phyloP scores from a whole-genome alignment of 1,140 invertebrate species.

The Babylonia areolata region DNA sequence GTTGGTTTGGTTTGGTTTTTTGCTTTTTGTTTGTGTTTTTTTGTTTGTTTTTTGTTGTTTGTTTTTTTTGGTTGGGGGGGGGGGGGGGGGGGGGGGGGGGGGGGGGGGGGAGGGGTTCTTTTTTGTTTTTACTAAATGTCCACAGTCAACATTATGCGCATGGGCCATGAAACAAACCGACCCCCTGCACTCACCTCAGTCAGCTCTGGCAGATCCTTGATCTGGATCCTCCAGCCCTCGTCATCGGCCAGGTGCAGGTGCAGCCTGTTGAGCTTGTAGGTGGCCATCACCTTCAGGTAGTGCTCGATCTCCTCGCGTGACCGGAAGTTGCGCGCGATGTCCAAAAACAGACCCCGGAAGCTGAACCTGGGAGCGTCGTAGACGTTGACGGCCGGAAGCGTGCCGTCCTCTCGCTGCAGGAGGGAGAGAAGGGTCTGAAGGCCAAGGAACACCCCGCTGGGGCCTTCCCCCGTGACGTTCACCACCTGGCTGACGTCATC shows the following conservation, averaged over 20 bases:
- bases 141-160: no score
- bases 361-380: slow-evolving; percentile 66
- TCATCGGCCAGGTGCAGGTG: slow-evolving; percentile 74
- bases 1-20: no score
- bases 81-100: no score
- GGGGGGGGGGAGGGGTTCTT: no score
- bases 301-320: slow-evolving; percentile 53
- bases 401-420: slow-evolving; percentile 38
- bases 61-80: no score
- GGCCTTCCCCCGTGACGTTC: slow-evolving; percentile 46
- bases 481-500: slow-evolving; percentile 18
- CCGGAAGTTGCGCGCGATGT: slow-evolving; percentile 71
- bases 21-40: no score
- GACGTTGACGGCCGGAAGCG: slow-evolving; percentile 51
- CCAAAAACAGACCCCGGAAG: slow-evolving; percentile 70
- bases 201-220: slow-evolving; percentile 67
- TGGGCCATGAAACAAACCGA: no score
- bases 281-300: slow-evolving; percentile 68
- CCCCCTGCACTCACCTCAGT: slow-evolving; percentile 56
- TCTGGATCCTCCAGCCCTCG: slow-evolving; percentile 74
- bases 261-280: slow-evolving; percentile 72
- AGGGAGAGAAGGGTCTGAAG: slow-evolving; percentile 46
- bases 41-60: no score
- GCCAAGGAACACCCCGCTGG: slow-evolving; percentile 63
- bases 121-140: no score